Base-by-base conservation (phyloP, 2,797 vertebrate genomes). In the Okamejei kenojei region DNA sequence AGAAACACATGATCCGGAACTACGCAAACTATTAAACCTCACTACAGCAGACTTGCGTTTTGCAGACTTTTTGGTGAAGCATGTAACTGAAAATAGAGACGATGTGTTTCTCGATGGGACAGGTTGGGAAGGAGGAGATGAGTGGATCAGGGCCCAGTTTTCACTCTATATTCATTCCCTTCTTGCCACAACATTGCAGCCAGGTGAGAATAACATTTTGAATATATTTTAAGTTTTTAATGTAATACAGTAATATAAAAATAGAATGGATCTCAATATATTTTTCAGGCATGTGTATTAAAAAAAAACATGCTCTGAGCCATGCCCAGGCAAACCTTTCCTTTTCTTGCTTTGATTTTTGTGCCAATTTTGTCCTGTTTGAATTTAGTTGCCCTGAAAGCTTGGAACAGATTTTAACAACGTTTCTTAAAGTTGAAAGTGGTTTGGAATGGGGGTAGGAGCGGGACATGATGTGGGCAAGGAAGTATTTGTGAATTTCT, bases 61-160 rank as follows among this genome's bases (percentile, higher is more conserved):
- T 58, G 97, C 98, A 11, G 98, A 99, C 95, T 98, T 98, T 95
- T 94, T 99, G 94, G 97, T 99, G 93, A 99, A 98, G 94, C 98
- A 99, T 0, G 98, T 99, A 93, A 98, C 97, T 0, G 98, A 99
- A 95, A 99, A 99, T 96, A 96, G 98, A 0, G 98, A 99, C 32
- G 99, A 99, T 21, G 97, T 99, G 71, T 99, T 99, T 95, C 96
- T 99, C 93, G 98, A 99, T 23, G 99, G 99, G 94, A 99, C 99
- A 0, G 99, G 98, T 94, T 99, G 98, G 98, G 98, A 99, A 96
- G 99, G 99, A 79, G 99, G 99, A 11, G 99, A 99, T 45, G 99
- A 99, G 94, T 99, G 99, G 99, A 99, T 99, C 95, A 94, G 99
- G 93, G 98, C 98, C 54, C 98, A 99, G 96, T 99, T 99, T 95